These are phyloP conservation scores for Unio delphinus DNA, from an alignment of 2,888 invertebrate genomes.

Conservation along the genomic window DNA sequence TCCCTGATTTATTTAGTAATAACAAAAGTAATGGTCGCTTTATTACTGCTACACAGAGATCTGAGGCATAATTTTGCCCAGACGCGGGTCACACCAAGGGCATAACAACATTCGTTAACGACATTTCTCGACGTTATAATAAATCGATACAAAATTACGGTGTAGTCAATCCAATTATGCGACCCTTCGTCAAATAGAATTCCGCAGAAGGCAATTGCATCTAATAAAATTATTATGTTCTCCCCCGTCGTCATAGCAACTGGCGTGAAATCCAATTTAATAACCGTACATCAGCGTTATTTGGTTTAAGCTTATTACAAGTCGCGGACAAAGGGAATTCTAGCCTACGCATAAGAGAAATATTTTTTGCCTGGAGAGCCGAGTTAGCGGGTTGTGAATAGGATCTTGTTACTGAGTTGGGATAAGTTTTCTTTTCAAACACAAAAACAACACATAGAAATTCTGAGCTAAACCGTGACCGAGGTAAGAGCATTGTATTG, in stretches of 20 bases:
- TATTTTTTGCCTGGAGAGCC: too few relatives aligned
- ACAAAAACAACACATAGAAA: too few relatives aligned
- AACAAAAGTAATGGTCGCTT: too few relatives aligned
- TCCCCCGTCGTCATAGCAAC: constrained; percentile 35
- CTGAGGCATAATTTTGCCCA: background rate
- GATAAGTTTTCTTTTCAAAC: too few relatives aligned
- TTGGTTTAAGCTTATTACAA: constrained; percentile 34
- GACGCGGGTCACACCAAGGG: constrained; percentile 7
- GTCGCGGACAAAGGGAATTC: constrained; percentile 27
- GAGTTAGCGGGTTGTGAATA: too few relatives aligned
- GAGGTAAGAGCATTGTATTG: too few relatives aligned
- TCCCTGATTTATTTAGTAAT: too few relatives aligned
- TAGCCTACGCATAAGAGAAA: background rate
- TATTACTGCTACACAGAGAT: too few relatives aligned
- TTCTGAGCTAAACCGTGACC: too few relatives aligned
- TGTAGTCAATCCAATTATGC: constrained; percentile 41
- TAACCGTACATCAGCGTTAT: constrained; percentile 42
- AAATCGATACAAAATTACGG: constrained; percentile 44
- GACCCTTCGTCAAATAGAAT: constrained; percentile 38
- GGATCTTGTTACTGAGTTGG: too few relatives aligned
- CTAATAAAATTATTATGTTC: constrained; percentile 49
- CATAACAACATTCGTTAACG: constrained; percentile 35
- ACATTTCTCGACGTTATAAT: constrained; percentile 21
- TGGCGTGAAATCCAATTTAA: constrained; percentile 42
- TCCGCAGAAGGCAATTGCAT: constrained; percentile 42